Evolutionary conservation across 2,888 invertebrate species (phyloP).

Genomic region (Abscondita cerata): DNA sequence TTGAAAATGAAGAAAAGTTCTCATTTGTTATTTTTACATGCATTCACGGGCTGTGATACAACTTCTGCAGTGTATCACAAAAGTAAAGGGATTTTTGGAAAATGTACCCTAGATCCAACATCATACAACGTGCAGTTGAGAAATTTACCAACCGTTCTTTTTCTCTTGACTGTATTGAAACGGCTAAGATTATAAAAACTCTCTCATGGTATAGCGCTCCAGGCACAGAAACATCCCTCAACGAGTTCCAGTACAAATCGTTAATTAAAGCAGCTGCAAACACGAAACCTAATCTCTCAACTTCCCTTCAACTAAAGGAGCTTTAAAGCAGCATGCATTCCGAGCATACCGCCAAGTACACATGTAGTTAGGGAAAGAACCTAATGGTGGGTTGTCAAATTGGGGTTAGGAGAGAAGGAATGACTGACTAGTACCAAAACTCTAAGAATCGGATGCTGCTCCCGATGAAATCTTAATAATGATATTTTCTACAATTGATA

Average conservation of each 20-base stretch:
- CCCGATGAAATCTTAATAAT: too few relatives aligned
- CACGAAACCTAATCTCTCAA: neutral
- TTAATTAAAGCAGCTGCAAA: conserved; percentile 4
- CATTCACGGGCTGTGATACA: neutral
- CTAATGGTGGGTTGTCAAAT: neutral
- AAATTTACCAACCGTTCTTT: neutral
- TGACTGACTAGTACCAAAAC: neutral
- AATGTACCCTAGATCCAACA: conserved; percentile 10
- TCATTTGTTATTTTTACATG: neutral
- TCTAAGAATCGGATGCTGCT: too few relatives aligned
- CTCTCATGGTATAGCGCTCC: conserved; percentile 5
- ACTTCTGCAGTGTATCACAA: conserved; percentile 12
- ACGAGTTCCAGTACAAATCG: conserved; percentile 13
- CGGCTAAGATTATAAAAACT: neutral
- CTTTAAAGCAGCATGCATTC: conserved; percentile 13
- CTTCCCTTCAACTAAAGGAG: conserved; percentile 3
- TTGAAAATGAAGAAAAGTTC: neutral
- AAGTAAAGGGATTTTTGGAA: conserved; percentile 19
- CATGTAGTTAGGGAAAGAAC: neutral
- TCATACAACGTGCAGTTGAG: conserved; percentile 3
- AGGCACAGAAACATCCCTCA: conserved; percentile 6
- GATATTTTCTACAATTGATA: too few relatives aligned
- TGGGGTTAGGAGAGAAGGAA: neutral
- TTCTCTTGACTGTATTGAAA: neutral
- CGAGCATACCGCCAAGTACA: conserved; percentile 10